phyloP scores from a whole-genome alignment of 1,140 invertebrate species.

The Plutomurus gul region DNA sequence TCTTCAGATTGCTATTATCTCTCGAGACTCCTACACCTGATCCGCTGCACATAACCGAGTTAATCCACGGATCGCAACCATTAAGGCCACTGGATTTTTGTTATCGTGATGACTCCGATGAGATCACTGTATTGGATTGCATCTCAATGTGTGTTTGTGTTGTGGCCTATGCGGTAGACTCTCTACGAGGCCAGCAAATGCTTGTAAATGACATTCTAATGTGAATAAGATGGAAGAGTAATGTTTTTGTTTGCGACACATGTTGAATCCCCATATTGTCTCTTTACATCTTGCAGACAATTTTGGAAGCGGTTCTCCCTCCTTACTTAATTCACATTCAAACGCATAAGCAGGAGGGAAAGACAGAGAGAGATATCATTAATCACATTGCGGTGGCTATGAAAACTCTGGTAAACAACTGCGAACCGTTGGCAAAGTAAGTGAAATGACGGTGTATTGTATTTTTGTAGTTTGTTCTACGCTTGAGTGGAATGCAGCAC shows the following conservation, averaged over 20 bases:
- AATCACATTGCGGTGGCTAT: conserved; percentile 92
- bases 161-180: conserved; percentile 95
- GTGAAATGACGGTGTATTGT: conserved; percentile 39
- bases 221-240: too few species aligned
- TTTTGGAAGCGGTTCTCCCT: conserved; percentile 93
- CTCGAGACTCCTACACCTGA: conserved; percentile 91
- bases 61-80: conserved; percentile 95
- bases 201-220: conserved; percentile 65
- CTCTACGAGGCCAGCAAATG: conserved; percentile 95
- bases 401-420: conserved; percentile 93
- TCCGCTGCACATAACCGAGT: conserved; percentile 88
- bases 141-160: conserved; percentile 96
- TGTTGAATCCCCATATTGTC: background rate
- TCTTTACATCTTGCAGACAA: conserved; percentile 73
- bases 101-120: conserved; percentile 93
- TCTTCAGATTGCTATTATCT: conserved; percentile 89
- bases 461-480: background rate
- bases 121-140: conserved; percentile 89
- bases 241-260: too few species aligned
- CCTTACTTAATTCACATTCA: conserved; percentile 93
- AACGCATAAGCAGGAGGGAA: conserved; percentile 81
- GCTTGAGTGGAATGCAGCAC: too few species aligned
- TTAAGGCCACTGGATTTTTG: conserved; percentile 96
- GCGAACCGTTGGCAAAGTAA: conserved; percentile 92
- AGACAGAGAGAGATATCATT: conserved; percentile 92